A percentile compares a stretch with the other conserved stretches of the same genome.
Evolutionary conservation across 2,797 vertebrate genomes (phyloP).

Genomic region (Anniella stebbinsi): DNA sequence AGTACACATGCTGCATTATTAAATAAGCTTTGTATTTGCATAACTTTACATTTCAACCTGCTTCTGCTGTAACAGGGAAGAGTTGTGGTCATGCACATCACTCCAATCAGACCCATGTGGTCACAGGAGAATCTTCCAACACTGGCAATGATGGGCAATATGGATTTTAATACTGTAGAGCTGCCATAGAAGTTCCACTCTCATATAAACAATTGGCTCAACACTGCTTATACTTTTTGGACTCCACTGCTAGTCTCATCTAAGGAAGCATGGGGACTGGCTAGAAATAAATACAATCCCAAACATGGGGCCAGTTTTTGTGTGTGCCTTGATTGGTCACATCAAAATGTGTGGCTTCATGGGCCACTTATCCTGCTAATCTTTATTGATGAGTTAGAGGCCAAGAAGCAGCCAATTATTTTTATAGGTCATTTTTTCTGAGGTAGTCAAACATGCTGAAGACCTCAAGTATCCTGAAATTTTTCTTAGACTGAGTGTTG

Average conservation of each 20-base stretch:
- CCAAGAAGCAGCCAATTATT: neutral
- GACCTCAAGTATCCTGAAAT: neutral
- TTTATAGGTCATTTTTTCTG: conserved; percentile 7
- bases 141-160: neutral
- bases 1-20: conserved; percentile 20
- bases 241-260: neutral
- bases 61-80: conserved; percentile 12
- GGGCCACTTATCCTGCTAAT: neutral
- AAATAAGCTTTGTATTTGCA: conserved; percentile 6
- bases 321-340: neutral
- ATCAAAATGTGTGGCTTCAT: neutral
- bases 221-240: neutral
- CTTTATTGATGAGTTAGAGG: neutral
- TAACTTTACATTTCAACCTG: conserved; percentile 24
- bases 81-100: neutral
- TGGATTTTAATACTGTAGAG: neutral
- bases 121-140: neutral
- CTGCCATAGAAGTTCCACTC: neutral
- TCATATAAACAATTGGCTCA: neutral
- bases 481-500: neutral
- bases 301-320: neutral
- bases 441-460: conserved; percentile 1
- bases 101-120: neutral
- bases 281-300: neutral
- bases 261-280: neutral